A percentile compares a stretch with the other conserved stretches of the same genome.
Conservation (phyloP, 2,888 invertebrate species). For the Biston betularia region DNA sequence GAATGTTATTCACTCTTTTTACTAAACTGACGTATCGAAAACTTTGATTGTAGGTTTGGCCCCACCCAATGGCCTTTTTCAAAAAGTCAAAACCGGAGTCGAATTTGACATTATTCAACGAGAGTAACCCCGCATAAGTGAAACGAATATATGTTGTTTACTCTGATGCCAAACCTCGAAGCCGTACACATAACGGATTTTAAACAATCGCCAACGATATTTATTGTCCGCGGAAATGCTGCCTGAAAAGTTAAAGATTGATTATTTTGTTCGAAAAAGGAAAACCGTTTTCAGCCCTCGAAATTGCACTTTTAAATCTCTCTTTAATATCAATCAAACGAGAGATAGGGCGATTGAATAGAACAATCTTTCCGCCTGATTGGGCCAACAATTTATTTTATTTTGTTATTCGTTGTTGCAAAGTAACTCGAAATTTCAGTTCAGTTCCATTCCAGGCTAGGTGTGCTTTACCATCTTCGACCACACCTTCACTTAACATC, state of each 20-base stretch:
- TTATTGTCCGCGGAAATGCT: conserved; percentile 2
- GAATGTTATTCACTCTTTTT: too few relatives aligned
- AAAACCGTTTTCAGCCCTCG: conserved; percentile 12
- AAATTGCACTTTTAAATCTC: conserved; percentile 30
- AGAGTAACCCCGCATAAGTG: too few relatives aligned
- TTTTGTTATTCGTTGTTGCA: not conserved
- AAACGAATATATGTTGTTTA: too few relatives aligned
- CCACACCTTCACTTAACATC: too few relatives aligned
- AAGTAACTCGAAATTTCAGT: too few relatives aligned
- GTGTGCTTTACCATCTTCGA: too few relatives aligned
- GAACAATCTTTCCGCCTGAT: conserved; percentile 19
- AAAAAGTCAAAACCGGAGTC: too few relatives aligned
- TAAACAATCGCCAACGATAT: not conserved
- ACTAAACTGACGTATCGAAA: too few relatives aligned
- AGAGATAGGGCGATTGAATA: conserved; percentile 12
- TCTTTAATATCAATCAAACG: conserved; percentile 22
- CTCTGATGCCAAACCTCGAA: not conserved
- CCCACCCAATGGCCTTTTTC: too few relatives aligned
- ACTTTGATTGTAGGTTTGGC: too few relatives aligned
- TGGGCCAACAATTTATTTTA: conserved; percentile 7
- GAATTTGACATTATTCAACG: too few relatives aligned
- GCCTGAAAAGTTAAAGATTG: conserved; percentile 8
- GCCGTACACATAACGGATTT: not conserved
- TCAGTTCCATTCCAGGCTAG: too few relatives aligned
- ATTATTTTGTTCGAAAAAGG: conserved; percentile 17